phyloP scores from a whole-genome alignment of 2,113 vertebrate genomes.

The Pleuronectes platessa region DNA sequence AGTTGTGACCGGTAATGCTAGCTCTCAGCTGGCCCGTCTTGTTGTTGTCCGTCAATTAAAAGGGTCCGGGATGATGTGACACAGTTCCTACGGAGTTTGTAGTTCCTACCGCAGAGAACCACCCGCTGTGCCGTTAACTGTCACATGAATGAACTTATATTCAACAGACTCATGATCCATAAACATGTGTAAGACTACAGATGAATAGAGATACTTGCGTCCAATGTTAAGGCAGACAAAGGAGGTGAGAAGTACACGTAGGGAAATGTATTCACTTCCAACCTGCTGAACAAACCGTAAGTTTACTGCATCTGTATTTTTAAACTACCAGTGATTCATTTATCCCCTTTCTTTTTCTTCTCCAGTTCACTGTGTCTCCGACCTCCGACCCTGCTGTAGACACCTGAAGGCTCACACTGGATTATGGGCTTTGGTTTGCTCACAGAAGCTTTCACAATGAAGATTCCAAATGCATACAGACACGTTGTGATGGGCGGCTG shows the following conservation, averaged over 20 bases:
- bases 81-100: neutral
- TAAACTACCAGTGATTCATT: conserved; percentile 13
- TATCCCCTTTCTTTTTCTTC: conserved; percentile 32
- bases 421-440: conserved; percentile 74
- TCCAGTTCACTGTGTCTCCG: neutral
- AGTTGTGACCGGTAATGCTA: neutral
- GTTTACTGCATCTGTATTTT: conserved; percentile 1
- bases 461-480: conserved; percentile 42
- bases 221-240: neutral
- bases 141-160: neutral
- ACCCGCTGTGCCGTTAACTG: neutral
- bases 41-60: conserved; percentile 70
- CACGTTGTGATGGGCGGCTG: neutral
- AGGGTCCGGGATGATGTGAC: conserved; percentile 45
- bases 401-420: conserved; percentile 47
- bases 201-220: neutral
- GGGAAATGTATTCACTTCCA: too few species aligned
- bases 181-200: neutral
- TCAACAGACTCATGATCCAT: neutral
- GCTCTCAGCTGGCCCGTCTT: neutral
- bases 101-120: conserved; percentile 37
- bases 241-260: neutral
- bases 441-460: conserved; percentile 36
- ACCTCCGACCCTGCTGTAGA: conserved; percentile 4
- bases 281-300: neutral